phyloP scores from a whole-genome alignment of 1,140 invertebrate genomes.

The Aradophagus sp. region DNA sequence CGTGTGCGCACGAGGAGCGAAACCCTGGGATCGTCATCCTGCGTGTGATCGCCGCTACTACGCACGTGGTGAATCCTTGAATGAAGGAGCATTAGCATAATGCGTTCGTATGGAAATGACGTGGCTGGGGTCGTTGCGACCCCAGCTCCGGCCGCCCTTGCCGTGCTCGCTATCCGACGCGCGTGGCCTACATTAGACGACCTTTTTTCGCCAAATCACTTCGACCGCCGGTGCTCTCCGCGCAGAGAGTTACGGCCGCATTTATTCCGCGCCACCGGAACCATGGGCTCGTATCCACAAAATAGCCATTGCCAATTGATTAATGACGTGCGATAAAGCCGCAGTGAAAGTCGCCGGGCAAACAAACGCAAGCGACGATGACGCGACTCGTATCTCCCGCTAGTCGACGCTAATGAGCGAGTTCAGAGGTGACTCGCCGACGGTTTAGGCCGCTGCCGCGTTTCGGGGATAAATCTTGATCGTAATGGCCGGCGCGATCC shows the following conservation, averaged over 20 bases:
- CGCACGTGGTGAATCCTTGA: slow-evolving; percentile 49
- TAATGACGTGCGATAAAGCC: slow-evolving; percentile 55
- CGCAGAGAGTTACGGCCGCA: slow-evolving; percentile 33
- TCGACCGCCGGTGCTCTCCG: too few species aligned
- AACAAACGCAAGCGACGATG: slow-evolving; percentile 38
- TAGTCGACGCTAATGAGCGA: slow-evolving; percentile 36
- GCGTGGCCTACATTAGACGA: slow-evolving; percentile 56
- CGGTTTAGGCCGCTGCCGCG: slow-evolving; percentile 9
- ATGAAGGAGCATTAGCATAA: slow-evolving; percentile 53
- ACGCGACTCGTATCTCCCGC: slow-evolving; percentile 30
- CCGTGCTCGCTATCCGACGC: slow-evolving; percentile 19
- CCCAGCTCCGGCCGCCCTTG: not conserved
- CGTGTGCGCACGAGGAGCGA: slow-evolving; percentile 14
- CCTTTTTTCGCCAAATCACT: too few species aligned
- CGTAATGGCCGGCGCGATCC: slow-evolving; percentile 7
- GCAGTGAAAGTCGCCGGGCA: slow-evolving; percentile 49
- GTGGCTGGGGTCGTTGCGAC: slow-evolving; percentile 14
- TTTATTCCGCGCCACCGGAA: slow-evolving; percentile 53
- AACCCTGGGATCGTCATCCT: slow-evolving; percentile 15
- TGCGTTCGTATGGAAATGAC: slow-evolving; percentile 48
- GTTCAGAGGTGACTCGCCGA: slow-evolving; percentile 43
- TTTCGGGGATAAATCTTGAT: slow-evolving; percentile 33
- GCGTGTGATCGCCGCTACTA: slow-evolving; percentile 10
- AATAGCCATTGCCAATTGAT: slow-evolving; percentile 59
- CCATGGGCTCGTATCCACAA: slow-evolving; percentile 49